Evolutionary conservation across 2,113 vertebrate species (phyloP), one percentile per base, ranked within the genome.

Genomic region (Melanerpes aurifrons): DNA sequence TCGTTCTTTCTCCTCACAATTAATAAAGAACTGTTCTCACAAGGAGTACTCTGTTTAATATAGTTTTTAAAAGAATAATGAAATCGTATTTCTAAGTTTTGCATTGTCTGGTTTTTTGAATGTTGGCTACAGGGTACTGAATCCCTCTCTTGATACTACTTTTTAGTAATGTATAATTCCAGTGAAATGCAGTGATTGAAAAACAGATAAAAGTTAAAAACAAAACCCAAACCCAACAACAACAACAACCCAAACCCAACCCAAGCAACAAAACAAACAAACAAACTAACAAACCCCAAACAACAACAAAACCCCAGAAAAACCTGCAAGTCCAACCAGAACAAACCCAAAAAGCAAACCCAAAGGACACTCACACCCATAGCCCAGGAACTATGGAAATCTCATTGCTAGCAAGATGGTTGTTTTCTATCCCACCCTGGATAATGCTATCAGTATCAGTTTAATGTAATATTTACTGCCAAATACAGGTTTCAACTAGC

Each of bases 391-490:
- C 64, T 64, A 10, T 37, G 45, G 28, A 83, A 75, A 86, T 84
- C 50, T 76, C 47, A 59, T 0, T 72, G 40, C 21, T 77, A 82
- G 67, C 26, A 94, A 72, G 58, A 47, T 69, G 31, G 13, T 67
- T 80, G 64, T 61, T 93, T 91, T 91, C 56, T 92, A 40, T 82
- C 66, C 40, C 50, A 58, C 4, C 5, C 13, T 50, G 31, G 21
- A 35, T 87, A 81, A 80, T 88, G 54, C 92, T 83, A 88, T 47
- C 66, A 9, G 24, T 70, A 73, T 75, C 66, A 78, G 25, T 91
- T 92, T 91, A 75, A 69, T 12, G 87, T 88, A 57, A 66, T 86
- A 86, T 92, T 86, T 94, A 37, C 25, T 66, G 63, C 21, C 21
- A 69, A 77, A 88, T 91, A 37, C 45, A 79, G 26, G 47, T 91